Percentiles rank a stretch among this genome's conserved stretches.
Evolutionary conservation across 2,113 vertebrate genomes (phyloP).

Genomic region (Pan troglodytes): DNA sequence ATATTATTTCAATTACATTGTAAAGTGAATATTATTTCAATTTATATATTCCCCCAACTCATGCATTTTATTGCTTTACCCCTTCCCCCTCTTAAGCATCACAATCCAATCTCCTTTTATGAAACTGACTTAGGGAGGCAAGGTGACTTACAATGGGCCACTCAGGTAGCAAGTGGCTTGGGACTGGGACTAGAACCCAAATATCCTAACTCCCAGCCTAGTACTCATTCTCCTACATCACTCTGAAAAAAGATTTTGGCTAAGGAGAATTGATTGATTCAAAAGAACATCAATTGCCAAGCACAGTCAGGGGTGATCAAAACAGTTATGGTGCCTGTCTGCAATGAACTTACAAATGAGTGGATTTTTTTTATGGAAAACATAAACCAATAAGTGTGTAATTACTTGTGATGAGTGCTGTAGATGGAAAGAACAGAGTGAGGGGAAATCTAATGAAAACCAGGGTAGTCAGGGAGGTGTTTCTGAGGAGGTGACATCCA

Average conservation of each 20-base stretch:
- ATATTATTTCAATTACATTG: background rate
- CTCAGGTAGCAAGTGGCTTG: background rate
- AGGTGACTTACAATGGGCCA: background rate
- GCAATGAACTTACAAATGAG: background rate
- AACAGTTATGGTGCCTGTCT: background rate
- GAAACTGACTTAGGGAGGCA: background rate
- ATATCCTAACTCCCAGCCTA: background rate
- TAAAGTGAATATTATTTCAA: background rate
- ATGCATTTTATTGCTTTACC: background rate
- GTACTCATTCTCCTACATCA: background rate
- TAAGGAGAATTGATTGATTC: background rate
- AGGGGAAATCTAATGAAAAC: background rate
- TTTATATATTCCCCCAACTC: background rate
- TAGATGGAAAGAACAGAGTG: background rate
- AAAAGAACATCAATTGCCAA: background rate
- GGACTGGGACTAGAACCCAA: background rate
- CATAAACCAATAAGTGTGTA: background rate
- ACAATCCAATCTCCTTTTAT: background rate
- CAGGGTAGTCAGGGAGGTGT: background rate
- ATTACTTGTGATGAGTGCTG: background rate
- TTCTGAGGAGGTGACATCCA: background rate
- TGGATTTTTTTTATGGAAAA: background rate
- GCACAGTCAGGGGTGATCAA: background rate
- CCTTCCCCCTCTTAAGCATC: background rate
- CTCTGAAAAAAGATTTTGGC: background rate